Conservation (phyloP, 2,113 vertebrate genomes). For the Cephalopterus ornatus region DNA sequence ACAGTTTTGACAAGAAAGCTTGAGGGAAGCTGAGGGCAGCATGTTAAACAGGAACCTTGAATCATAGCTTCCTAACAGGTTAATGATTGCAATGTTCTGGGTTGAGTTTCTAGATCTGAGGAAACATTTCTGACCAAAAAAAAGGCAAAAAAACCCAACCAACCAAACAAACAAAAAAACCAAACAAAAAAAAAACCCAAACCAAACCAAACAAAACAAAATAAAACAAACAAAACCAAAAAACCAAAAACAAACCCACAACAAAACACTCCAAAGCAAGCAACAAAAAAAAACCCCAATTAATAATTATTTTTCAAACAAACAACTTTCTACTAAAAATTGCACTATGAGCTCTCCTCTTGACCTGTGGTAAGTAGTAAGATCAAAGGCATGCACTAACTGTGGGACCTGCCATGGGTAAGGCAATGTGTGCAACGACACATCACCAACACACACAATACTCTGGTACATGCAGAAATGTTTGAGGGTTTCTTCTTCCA, state of each 20-base stretch:
- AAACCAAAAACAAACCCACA: too few relatives aligned
- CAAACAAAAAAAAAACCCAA: background rate
- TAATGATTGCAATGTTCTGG: background rate
- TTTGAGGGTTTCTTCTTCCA: background rate
- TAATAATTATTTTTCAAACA: background rate
- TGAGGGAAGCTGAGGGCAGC: background rate
- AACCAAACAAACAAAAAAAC: too few relatives aligned
- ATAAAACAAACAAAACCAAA: background rate
- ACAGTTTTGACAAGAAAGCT: background rate
- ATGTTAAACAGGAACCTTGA: background rate
- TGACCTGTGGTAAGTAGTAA: background rate
- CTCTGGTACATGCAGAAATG: background rate
- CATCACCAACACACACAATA: background rate
- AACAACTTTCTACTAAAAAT: background rate
- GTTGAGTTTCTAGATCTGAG: background rate
- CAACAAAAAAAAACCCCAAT: background rate
- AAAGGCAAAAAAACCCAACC: accelerated
- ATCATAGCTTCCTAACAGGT: background rate
- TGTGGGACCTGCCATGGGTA: background rate
- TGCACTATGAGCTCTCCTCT: background rate
- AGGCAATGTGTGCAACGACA: accelerated
- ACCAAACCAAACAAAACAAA: too few relatives aligned
- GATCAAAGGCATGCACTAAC: background rate
- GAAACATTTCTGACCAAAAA: background rate
- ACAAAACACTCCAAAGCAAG: background rate